Evolutionary conservation across 2,113 vertebrate genomes (phyloP).

Genomic region (Trichechus manatus): DNA sequence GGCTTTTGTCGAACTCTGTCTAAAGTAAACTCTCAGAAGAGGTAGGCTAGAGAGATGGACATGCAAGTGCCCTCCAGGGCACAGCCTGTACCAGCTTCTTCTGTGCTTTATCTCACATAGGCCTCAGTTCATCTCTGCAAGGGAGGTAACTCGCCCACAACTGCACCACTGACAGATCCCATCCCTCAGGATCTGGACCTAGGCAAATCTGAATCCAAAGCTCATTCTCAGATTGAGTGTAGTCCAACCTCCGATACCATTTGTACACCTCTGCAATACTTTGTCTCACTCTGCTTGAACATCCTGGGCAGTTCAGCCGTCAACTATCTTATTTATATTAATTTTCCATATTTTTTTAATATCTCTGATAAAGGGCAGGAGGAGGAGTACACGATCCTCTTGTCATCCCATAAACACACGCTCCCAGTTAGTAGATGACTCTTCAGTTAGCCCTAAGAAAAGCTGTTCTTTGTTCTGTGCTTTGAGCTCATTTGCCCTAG

Average conservation of each 20-base stretch:
- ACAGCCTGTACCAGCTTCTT: background rate
- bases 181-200: background rate
- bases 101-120: background rate
- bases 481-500: background rate
- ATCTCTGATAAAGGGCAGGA: background rate
- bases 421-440: background rate
- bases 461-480: accelerated
- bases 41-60: background rate
- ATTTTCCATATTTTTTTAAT: background rate
- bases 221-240: background rate
- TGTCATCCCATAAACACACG: background rate
- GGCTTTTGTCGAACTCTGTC: background rate
- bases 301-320: background rate
- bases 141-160: background rate
- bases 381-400: background rate
- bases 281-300: no score
- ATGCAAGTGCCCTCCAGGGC: background rate
- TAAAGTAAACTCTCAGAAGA: background rate
- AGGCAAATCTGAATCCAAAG: background rate
- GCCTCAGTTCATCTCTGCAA: background rate
- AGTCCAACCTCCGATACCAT: accelerated
- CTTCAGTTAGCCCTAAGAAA: background rate
- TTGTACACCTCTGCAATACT: accelerated
- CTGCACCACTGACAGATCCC: background rate
- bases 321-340: background rate